A percentile compares a stretch with the other conserved stretches of the same genome.
phyloP scores from a whole-genome alignment of 2,888 invertebrate genomes.

The Microplitis manilae region DNA sequence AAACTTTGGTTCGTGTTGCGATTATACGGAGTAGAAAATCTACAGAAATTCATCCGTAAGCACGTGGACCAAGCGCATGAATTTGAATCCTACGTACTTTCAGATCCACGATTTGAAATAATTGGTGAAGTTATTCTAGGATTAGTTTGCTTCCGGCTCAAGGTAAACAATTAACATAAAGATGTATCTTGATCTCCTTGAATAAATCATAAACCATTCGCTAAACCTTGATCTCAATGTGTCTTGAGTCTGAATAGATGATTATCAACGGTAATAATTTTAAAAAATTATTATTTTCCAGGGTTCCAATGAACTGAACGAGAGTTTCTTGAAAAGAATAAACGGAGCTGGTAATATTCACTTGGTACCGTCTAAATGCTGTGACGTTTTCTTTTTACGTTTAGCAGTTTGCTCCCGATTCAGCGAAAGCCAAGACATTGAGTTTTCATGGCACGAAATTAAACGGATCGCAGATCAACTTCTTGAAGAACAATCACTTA shows the following conservation, averaged over 20 bases:
- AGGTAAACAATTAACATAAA: constrained; percentile 71
- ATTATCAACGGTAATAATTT: background rate
- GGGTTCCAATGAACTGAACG: constrained; percentile 87
- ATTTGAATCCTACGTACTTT: constrained; percentile 84
- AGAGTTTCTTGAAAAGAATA: constrained; percentile 85
- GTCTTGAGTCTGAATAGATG: background rate
- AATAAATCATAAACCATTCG: background rate
- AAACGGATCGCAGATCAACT: constrained; percentile 82
- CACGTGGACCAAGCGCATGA: constrained; percentile 90
- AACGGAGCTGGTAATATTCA: constrained; percentile 94
- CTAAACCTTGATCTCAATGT: constrained; percentile 27
- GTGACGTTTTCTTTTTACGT: constrained; percentile 87
- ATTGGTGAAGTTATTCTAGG: constrained; percentile 93
- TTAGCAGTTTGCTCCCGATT: constrained; percentile 92
- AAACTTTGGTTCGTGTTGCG: constrained; percentile 97
- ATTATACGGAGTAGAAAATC: constrained; percentile 88
- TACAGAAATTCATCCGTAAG: constrained; percentile 89
- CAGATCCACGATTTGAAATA: constrained; percentile 91
- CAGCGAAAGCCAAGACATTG: constrained; percentile 86
- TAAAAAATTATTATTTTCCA: constrained; percentile 54
- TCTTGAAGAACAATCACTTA: constrained; percentile 70
- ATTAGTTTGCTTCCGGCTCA: constrained; percentile 95
- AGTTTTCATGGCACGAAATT: constrained; percentile 90
- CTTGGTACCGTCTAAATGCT: constrained; percentile 91
- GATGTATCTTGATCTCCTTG: constrained; percentile 23